Percentiles rank a stretch among this genome's conserved stretches.
Evolutionary conservation across 2,113 vertebrate genomes (phyloP).

Genomic region (Lagopus leucura): DNA sequence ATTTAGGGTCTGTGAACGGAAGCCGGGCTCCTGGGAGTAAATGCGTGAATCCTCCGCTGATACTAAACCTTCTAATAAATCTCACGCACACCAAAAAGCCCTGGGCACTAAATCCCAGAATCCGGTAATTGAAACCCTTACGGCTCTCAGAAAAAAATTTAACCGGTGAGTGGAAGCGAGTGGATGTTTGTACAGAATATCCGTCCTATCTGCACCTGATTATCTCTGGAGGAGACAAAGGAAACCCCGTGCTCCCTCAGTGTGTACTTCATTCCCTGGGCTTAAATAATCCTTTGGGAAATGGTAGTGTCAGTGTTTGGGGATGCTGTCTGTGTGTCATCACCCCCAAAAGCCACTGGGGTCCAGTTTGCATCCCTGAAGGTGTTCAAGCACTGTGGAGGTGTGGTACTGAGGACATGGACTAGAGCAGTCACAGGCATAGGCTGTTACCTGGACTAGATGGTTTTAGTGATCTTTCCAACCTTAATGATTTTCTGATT

Average conservation of each 20-base stretch:
- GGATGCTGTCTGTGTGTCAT: not conserved
- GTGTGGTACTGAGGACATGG: too few relatives aligned
- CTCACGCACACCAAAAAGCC: slow-evolving; percentile 83
- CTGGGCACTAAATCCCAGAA: slow-evolving; percentile 84
- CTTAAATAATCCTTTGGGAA: slow-evolving; percentile 3
- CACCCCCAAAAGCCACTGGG: not conserved
- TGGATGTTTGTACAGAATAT: slow-evolving; percentile 65
- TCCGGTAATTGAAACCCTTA: slow-evolving; percentile 86
- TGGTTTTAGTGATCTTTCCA: too few relatives aligned
- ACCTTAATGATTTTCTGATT: not conserved
- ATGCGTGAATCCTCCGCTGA: slow-evolving; percentile 83
- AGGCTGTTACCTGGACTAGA: too few relatives aligned
- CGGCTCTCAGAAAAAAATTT: slow-evolving; percentile 78
- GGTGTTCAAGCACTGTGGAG: too few relatives aligned
- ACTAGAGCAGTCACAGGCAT: too few relatives aligned
- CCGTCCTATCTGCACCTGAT: slow-evolving; percentile 54
- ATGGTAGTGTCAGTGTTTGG: not conserved
- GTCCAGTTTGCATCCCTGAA: not conserved
- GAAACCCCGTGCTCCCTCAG: not conserved
- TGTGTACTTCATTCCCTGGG: slow-evolving; percentile 1
- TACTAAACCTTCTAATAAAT: slow-evolving; percentile 88
- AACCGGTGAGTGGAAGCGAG: slow-evolving; percentile 60
- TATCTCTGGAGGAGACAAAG: slow-evolving; percentile 66
- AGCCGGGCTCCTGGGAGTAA: slow-evolving; percentile 84
- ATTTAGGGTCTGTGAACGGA: slow-evolving; percentile 86